Conservation (phyloP, 2,888 invertebrate genomes). For the Pollenia labialis region DNA sequence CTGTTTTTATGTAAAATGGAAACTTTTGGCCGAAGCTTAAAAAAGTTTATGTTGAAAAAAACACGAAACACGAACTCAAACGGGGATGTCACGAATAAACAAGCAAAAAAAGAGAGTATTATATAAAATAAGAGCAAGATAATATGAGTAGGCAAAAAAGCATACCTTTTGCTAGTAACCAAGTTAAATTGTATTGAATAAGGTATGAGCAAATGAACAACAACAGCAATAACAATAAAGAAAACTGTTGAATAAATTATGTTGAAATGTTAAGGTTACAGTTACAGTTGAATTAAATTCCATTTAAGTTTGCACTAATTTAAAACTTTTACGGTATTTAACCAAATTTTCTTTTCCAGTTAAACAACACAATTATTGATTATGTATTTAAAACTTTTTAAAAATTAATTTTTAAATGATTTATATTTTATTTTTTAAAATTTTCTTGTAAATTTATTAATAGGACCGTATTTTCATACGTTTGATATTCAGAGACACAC, state of each 20-base stretch:
- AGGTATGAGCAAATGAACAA: constrained; percentile 17
- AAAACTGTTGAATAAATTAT: constrained; percentile 72
- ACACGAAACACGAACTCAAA: background rate
- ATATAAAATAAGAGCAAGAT: constrained; percentile 20
- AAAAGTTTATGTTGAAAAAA: constrained; percentile 33
- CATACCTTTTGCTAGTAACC: constrained; percentile 64
- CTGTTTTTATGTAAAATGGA: constrained; percentile 6
- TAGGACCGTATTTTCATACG: constrained; percentile 38
- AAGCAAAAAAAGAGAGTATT: constrained; percentile 4
- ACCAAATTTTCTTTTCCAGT: background rate
- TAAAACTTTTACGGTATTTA: background rate
- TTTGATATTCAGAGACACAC: constrained; percentile 35
- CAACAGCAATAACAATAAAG: constrained; percentile 3
- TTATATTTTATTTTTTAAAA: constrained; percentile 20
- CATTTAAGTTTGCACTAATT: constrained; percentile 27
- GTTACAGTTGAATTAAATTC: constrained; percentile 42
- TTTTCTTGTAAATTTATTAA: constrained; percentile 16
- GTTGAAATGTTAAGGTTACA: constrained; percentile 70
- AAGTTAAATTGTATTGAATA: constrained; percentile 40
- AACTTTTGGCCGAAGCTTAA: constrained; percentile 53
- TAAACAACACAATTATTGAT: background rate
- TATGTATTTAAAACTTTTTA: background rate
- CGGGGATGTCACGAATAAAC: background rate
- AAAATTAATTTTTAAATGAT: background rate
- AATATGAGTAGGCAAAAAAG: constrained; percentile 15